A percentile compares a stretch with the other conserved stretches of the same genome.
phyloP scores from a whole-genome alignment of 2,888 invertebrate species.

The Aradus depressus region DNA sequence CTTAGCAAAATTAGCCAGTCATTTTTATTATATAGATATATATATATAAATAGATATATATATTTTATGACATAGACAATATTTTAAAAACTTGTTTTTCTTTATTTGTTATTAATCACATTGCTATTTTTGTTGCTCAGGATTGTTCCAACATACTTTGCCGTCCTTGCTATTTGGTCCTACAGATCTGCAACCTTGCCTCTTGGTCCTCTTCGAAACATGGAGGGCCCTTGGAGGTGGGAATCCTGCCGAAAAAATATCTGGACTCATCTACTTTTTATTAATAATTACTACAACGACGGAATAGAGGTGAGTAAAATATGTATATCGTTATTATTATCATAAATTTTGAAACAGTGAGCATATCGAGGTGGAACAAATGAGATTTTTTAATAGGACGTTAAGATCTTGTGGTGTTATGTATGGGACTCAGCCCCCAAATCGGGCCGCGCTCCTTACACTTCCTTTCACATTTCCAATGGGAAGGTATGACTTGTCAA shows the following conservation, averaged over 20 bases:
- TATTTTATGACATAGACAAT: no score
- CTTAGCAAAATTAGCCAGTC: no score
- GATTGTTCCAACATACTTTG: constrained; percentile 19
- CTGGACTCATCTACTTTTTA: constrained; percentile 25
- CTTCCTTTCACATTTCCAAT: no score
- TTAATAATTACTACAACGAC: constrained; percentile 27
- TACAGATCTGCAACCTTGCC: constrained; percentile 21
- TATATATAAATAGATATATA: no score
- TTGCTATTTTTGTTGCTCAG: constrained; percentile 12
- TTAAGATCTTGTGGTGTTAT: no score
- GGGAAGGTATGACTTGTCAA: no score
- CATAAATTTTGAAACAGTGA: no score
- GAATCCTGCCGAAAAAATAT: constrained; percentile 26
- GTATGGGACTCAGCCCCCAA: no score
- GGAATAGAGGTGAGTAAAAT: constrained; percentile 22
- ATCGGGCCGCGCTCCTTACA: no score
- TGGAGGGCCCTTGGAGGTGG: constrained; percentile 12
- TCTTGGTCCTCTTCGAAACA: constrained; percentile 25
- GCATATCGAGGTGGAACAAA: no score
- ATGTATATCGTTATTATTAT: neutral
- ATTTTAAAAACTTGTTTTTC: neutral
- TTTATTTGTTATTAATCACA: neutral
- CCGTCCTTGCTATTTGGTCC: constrained; percentile 19
- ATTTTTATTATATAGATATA: no score
- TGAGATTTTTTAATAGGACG: no score